phyloP scores from a whole-genome alignment of 1,140 invertebrate species.

The Venturia canescens region DNA sequence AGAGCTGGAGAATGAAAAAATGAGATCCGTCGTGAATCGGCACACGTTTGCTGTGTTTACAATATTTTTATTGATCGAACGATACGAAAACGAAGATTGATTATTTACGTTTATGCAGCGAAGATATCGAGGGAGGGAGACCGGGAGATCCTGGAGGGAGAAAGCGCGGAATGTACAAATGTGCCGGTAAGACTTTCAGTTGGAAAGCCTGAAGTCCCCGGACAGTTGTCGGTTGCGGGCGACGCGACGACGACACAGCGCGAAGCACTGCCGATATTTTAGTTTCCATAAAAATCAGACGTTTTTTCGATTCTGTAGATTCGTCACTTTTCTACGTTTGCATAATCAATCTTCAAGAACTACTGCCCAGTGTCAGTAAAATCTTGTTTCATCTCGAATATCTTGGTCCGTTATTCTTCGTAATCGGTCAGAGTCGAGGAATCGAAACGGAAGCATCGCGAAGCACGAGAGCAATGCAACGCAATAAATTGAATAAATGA shows the following conservation, averaged over 20 bases:
- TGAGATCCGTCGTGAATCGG: background rate
- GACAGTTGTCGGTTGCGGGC: background rate
- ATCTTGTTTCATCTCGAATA: no score
- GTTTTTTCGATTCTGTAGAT: no score
- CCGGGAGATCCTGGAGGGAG: background rate
- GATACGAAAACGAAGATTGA: background rate
- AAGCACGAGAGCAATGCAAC: background rate
- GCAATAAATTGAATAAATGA: background rate
- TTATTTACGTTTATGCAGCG: background rate
- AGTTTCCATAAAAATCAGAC: no score
- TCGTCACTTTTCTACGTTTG: background rate
- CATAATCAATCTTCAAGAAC: background rate
- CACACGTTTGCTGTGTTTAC: background rate
- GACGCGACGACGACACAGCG: background rate
- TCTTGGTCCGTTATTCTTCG: background rate
- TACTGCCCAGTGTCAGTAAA: no score
- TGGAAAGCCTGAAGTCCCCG: background rate
- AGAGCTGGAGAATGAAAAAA: no score
- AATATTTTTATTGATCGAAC: background rate
- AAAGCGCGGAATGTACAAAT: conserved; percentile 8
- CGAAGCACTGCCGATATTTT: background rate
- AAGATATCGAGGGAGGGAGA: background rate
- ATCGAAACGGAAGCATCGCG: background rate
- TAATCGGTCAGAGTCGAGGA: background rate
- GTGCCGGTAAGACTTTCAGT: conserved; percentile 19